Evolutionary conservation across 2,888 invertebrate genomes (phyloP), one percentile per base, ranked within the genome.

Genomic region (Diarsia mendica): DNA sequence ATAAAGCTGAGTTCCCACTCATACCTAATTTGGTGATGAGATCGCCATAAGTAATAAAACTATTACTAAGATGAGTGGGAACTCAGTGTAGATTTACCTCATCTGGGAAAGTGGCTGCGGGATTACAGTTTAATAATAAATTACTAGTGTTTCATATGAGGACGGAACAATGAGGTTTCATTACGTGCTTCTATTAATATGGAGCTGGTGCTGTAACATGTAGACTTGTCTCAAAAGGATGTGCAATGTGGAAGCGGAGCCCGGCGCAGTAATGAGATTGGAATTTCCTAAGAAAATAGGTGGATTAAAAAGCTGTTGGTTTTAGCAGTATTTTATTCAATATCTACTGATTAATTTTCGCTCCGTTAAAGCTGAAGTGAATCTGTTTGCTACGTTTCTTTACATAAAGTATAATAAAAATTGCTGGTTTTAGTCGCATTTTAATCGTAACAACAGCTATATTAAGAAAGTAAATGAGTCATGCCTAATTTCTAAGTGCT

Each of bases 51-150:
- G 80, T 85, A 79, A 88, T 87, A 87, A 87, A 85, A 72, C 83
- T 82, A 88, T 90, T 89, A 89, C 64, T 69, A 46, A 74, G 79
- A 86, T 85, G 85, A 87, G 80, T 75, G 78, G 73, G 75, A 82
- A 72, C 72, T 77, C 79, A 75, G 49, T 77, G 71, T 66, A 53
- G 71, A 87, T 87, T 85, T 80, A 87, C 83, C 82, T 85, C 75
- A 80, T 89, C 70, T 53, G 73, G 77, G 71, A 67, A 80, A 77
- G 67, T 77, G 64, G 74, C 63, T 80, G 67, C 58, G 69, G 77
- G 83, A 88, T 87, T 84, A 82, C 48, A 76, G 72, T 83, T 83
- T 70, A 82, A 87, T 87, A 85, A 89, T 89, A 85, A 82, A 89
- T 83, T 72, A 70, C 69, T 72, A 77, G 63, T 77, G 75, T 84